Evolutionary conservation across 2,888 invertebrate genomes (phyloP), one percentile per base, ranked within the genome.

Genomic region (Drosophila barbarae): DNA sequence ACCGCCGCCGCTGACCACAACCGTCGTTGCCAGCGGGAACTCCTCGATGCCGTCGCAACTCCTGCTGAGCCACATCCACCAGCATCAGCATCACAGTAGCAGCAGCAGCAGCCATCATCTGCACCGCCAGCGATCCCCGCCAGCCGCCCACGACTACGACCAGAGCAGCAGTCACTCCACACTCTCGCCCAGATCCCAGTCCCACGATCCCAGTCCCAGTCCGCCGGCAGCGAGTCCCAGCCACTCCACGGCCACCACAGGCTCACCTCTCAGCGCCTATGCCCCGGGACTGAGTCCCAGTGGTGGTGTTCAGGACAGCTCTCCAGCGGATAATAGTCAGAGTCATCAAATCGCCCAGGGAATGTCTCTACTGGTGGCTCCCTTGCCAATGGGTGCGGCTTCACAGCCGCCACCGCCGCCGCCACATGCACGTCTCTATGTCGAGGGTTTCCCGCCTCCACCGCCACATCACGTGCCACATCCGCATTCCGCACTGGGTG

Each of bases 251-350:
- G 76, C 87, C 47, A 83, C 85, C 9, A 88, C 86, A 8, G 85
- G 84, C 44, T 89, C 89, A 5, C 88, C 88, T 9, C 76, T 77
- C n/a, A 86, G 81, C 57, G 76, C 76, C 52, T 87, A 86, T 71
- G 71, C 78, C 0, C 58, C 77, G 2, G 77, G 75, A 21, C 72
- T 85, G 15, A 88, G 87, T 67, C 87, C 88, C 23, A 63, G 59
- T 52, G 30, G 53, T 49, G 30, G 42, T 9, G 42, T 26, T 12
- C 76, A 71, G 46, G 38, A 54, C 15, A 67, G 52, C n/a, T 41
- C 44, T 2, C 58, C 44, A 38, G 42, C 63, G 42, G 61, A 63
- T 36, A 63, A 32, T 39, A 26, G 36, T 38, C 71, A 23, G 8
- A 39, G 28, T 15, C 35, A 46, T 12, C 46, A 46, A 12, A 3